Evolutionary conservation across 1,140 invertebrate species (phyloP).

Genomic region (Antheraea mylitta): DNA sequence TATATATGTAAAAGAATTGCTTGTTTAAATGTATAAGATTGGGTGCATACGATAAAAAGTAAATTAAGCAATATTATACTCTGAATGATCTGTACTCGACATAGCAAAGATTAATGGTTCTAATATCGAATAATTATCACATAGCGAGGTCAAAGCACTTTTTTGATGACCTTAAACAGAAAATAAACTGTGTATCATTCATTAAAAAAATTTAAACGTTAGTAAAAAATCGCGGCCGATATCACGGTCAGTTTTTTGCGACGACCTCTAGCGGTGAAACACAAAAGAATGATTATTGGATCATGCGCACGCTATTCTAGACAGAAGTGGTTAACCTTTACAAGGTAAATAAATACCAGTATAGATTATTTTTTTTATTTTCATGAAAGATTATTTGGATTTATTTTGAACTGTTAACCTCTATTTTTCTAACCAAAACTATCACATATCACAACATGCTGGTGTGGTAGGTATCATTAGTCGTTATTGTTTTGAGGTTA

Average conservation of each 20-base stretch:
- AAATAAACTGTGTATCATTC: conserved; percentile 10
- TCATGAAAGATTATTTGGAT: too few relatives aligned
- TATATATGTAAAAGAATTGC: too few relatives aligned
- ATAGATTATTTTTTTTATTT: too few relatives aligned
- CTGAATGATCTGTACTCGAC: not conserved
- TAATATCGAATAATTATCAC: conserved; percentile 9
- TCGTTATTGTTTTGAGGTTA: too few relatives aligned
- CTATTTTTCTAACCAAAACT: too few relatives aligned
- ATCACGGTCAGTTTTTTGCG: conserved; percentile 9
- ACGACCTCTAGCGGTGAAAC: conserved; percentile 1
- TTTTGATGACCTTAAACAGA: not conserved
- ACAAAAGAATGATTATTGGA: not conserved
- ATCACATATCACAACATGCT: too few relatives aligned
- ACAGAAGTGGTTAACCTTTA: not conserved
- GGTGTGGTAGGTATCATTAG: too few relatives aligned
- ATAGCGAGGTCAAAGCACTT: conserved; percentile 11
- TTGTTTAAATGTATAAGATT: too few relatives aligned
- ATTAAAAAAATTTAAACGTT: conserved; percentile 8
- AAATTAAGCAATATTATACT: not conserved
- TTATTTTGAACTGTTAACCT: too few relatives aligned
- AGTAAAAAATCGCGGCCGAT: conserved; percentile 4
- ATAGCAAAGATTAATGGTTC: conserved; percentile 3
- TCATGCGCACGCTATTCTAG: not conserved
- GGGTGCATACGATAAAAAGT: too few relatives aligned
- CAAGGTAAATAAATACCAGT: not conserved